Conservation (phyloP, 2,113 vertebrate species). For the Phalacrocorax carbo region DNA sequence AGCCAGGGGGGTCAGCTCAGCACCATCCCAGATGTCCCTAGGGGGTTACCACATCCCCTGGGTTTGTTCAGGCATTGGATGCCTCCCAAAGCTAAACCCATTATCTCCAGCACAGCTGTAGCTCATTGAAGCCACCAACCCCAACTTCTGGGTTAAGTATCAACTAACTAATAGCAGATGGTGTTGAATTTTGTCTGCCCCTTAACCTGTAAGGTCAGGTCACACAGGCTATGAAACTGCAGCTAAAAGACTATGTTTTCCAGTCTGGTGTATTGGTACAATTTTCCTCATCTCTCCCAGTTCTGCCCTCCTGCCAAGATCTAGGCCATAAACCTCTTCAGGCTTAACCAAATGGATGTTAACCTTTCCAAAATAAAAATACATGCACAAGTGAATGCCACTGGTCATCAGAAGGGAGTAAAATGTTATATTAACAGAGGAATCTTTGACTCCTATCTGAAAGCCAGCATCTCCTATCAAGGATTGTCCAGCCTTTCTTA, state of each 20-base stretch:
- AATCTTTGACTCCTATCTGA: neutral
- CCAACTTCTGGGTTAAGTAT: neutral
- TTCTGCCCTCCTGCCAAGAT: neutral
- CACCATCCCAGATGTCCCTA: neutral
- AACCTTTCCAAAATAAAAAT: neutral
- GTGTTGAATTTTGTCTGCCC: neutral
- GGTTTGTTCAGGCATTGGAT: neutral
- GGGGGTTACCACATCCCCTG: neutral
- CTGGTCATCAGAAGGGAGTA: neutral
- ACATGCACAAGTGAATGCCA: neutral
- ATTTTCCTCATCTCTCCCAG: neutral
- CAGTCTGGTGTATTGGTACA: neutral
- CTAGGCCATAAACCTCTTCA: neutral
- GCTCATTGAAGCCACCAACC: neutral
- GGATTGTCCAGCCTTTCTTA: neutral
- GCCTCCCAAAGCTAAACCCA: fast-evolving
- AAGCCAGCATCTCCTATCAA: neutral
- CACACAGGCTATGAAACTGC: neutral
- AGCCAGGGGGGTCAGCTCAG: neutral
- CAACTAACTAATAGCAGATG: neutral
- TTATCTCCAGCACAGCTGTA: neutral
- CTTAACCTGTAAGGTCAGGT: neutral
- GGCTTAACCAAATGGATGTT: neutral
- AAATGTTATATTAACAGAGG: neutral
- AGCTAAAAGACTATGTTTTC: neutral